A percentile compares a stretch with the other conserved stretches of the same genome.
Conservation (phyloP, 1,140 invertebrate species). For the Grapholita molesta region DNA sequence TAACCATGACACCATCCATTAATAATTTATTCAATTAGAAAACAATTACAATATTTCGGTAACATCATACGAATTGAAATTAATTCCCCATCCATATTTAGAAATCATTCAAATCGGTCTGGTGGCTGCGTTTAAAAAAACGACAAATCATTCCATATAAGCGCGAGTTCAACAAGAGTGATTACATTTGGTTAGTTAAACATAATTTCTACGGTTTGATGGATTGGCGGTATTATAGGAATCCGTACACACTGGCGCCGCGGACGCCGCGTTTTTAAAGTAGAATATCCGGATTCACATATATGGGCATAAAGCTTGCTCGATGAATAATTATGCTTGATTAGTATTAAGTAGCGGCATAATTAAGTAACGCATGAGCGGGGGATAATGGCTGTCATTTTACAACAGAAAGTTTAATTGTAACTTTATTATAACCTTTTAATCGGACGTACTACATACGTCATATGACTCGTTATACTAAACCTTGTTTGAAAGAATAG, state of each 20-base stretch:
- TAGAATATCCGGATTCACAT: neutral
- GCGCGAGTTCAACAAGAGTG: neutral
- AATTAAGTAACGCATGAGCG: neutral
- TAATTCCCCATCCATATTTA: constrained; percentile 6
- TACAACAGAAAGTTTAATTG: no score
- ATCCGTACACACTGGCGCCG: neutral
- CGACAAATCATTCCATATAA: neutral
- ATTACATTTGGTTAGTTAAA: constrained; percentile 3
- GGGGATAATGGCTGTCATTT: neutral
- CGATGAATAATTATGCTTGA: neutral
- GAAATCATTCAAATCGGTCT: neutral
- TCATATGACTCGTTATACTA: no score
- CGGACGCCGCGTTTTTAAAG: neutral
- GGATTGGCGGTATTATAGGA: neutral
- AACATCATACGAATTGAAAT: neutral
- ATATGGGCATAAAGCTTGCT: neutral
- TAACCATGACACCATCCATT: neutral
- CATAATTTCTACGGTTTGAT: constrained; percentile 13
- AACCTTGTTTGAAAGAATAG: no score
- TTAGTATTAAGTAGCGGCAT: neutral
- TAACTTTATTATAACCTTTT: no score
- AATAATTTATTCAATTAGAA: neutral
- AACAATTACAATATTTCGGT: neutral
- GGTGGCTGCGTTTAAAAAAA: constrained; percentile 5
- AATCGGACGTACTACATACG: no score